Base-by-base conservation (phyloP, 2,888 invertebrate species). In the Polietes domitor region DNA sequence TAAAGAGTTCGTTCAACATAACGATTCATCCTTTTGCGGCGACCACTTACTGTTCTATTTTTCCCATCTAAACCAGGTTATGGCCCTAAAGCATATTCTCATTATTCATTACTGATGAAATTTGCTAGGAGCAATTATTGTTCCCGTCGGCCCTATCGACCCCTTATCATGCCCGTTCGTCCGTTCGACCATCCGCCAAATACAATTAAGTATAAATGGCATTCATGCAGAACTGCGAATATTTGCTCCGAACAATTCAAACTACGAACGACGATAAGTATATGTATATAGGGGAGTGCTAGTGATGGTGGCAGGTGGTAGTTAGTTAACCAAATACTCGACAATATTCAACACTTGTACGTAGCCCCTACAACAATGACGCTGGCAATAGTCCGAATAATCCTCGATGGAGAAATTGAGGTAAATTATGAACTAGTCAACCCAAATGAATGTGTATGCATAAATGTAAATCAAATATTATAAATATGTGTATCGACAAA, bases 41-140 rank as follows among this genome's bases (percentile, higher is more conserved):
- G n/a, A n/a, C n/a, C n/a, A n/a, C n/a, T n/a, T n/a, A n/a, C n/a
- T n/a, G n/a, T n/a, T n/a, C n/a, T n/a, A 47, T n/a, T n/a, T 47
- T n/a, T 15, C 4, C 6, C 47, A n/a, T n/a, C 15, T 47, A 47
- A 47, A 47, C n/a, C 24, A 21, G 53, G 21, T 53, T 53, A 53
- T 53, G 7, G 10, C 17, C 19, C 12, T 17, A 50, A 50, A n/a
- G 17, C 17, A 50, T 17, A 50, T 50, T 37, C 2, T 12, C 53
- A 53, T 53, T 24, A 12, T 53, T 53, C 53, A 53, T 53, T 21
- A 53, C 15, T 58, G 58, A 58, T 58, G 58, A 58, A 58, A 58
- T 58, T 58, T 58, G 58, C 58, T 15, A 58, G 26, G 26, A 58
- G 24, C 26, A 58, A 58, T 58, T 58, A 58, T 10, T 26, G 47